A percentile compares a stretch with the other conserved stretches of the same genome.
These are phyloP conservation scores for Drosophila biarmipes DNA, from an alignment of 1,140 invertebrate species.

Conservation along the genomic window DNA sequence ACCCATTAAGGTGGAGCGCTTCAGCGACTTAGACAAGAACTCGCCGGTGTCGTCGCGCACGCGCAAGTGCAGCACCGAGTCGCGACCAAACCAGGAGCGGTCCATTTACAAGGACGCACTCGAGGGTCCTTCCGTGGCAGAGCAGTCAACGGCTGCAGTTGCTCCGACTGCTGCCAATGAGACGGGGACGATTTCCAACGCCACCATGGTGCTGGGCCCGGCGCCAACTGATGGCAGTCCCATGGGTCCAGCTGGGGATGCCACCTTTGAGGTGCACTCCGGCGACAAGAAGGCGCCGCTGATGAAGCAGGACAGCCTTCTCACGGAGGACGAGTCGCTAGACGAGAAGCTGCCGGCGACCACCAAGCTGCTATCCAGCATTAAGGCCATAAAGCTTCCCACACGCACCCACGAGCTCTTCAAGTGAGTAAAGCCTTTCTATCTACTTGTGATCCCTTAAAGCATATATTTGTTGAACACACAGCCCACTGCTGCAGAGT, in stretches of 20 bases:
- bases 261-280: slow-evolving; percentile 58
- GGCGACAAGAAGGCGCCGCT: slow-evolving; percentile 25
- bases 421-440: slow-evolving; percentile 59
- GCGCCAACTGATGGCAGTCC: slow-evolving; percentile 53
- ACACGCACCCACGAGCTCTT: slow-evolving; percentile 75
- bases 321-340: slow-evolving; percentile 79
- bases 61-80: slow-evolving; percentile 51
- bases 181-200: slow-evolving; percentile 31
- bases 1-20: slow-evolving; percentile 78
- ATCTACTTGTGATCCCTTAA: background rate
- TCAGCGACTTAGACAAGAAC: slow-evolving; percentile 64
- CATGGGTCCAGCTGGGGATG: slow-evolving; percentile 15
- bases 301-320: slow-evolving; percentile 50
- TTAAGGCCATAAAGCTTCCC: slow-evolving; percentile 68
- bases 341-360: slow-evolving; percentile 32
- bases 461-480: slow-evolving; percentile 37
- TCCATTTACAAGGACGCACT: slow-evolving; percentile 79
- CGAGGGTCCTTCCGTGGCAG: slow-evolving; percentile 34
- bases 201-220: slow-evolving; percentile 29
- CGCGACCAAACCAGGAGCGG: slow-evolving; percentile 39
- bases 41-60: slow-evolving; percentile 64
- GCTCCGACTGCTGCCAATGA: slow-evolving; percentile 30
- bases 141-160: background rate
- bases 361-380: slow-evolving; percentile 25
- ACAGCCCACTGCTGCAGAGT: slow-evolving; percentile 87